phyloP scores from a whole-genome alignment of 2,888 invertebrate species.

The Synanthedon andrenaeformis region DNA sequence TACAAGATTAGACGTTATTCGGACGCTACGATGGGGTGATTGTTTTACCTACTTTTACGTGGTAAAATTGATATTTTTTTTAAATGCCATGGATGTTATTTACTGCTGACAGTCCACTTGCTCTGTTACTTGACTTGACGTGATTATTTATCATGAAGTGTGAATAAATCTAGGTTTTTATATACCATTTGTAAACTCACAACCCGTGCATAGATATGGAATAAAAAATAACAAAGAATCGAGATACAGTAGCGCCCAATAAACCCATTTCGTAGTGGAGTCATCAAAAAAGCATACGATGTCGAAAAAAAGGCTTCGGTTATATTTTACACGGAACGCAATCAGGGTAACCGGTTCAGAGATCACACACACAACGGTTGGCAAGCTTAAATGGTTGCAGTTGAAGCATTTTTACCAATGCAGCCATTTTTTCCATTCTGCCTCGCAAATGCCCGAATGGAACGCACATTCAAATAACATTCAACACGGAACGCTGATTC shows the following conservation, averaged over 20 bases:
- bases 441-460: slow-evolving; percentile 33
- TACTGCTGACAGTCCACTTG: too few species aligned
- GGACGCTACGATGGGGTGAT: neutral
- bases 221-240: too few species aligned
- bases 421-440: slow-evolving; percentile 33
- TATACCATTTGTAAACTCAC: too few species aligned
- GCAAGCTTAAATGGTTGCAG: neutral
- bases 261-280: neutral
- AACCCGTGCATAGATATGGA: too few species aligned
- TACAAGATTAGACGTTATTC: slow-evolving; percentile 15
- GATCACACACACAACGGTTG: slow-evolving; percentile 16
- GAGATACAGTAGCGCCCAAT: neutral
- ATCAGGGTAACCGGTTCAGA: slow-evolving; percentile 11
- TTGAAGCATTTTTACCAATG: slow-evolving; percentile 29
- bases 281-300: neutral
- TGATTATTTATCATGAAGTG: too few species aligned
- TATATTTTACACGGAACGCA: slow-evolving; percentile 10
- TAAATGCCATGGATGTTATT: too few species aligned
- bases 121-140: too few species aligned
- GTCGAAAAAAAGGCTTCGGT: neutral
- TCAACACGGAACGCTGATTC: slow-evolving; percentile 19
- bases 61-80: too few species aligned
- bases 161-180: too few species aligned
- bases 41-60: too few species aligned
- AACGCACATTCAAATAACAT: slow-evolving; percentile 53